Conservation (phyloP, 2,113 vertebrate genomes). For the Silurus meridionalis region DNA sequence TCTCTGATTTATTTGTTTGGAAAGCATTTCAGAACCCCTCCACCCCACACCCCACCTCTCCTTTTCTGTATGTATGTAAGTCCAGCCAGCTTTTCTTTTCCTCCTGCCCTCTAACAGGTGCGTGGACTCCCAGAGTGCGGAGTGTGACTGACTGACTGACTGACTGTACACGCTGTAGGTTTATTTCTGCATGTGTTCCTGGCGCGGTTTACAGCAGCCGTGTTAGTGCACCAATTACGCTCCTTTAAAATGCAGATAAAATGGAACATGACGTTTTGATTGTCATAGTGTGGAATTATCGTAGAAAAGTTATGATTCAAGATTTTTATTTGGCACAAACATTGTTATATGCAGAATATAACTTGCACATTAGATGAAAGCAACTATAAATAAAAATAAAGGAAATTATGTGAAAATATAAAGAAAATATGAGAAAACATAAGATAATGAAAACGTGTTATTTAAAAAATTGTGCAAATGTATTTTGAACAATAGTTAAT, state of each 20-base stretch:
- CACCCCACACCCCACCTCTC: background rate
- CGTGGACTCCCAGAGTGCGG: background rate
- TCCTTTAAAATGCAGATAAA: background rate
- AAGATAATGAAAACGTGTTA: no score
- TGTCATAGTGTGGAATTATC: background rate
- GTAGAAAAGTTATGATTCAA: background rate
- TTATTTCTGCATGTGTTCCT: background rate
- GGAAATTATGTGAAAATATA: no score
- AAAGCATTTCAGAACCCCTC: background rate
- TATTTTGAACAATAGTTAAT: no score
- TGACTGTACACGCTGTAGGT: background rate
- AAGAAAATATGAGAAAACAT: no score
- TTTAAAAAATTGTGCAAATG: no score
- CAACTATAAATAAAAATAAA: no score
- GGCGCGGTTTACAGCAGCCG: background rate
- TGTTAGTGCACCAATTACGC: background rate
- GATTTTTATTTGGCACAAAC: no score
- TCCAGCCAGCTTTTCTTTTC: background rate
- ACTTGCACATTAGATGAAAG: no score
- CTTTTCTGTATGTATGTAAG: background rate
- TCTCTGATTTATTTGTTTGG: constrained; percentile 23
- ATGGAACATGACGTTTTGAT: background rate
- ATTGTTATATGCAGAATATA: no score
- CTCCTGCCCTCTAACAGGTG: background rate
- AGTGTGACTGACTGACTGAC: background rate